Conservation (phyloP, 2,888 invertebrate species). For the Netelia melanura region DNA sequence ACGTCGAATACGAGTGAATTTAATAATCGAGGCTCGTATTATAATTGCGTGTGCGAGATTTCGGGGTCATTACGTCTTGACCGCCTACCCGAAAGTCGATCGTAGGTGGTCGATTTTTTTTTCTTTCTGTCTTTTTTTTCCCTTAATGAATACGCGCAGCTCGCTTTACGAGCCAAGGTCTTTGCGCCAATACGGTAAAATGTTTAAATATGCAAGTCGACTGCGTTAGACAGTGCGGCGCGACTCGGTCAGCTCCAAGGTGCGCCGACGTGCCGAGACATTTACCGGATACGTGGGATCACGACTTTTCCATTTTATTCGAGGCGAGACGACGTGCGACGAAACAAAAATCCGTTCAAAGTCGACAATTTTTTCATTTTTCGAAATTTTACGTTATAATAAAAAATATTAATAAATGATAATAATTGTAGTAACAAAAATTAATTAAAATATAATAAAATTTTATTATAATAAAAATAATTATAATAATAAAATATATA, state of each 20-base stretch:
- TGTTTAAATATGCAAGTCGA: conserved; percentile 20
- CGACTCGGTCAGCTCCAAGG: conserved; percentile 47
- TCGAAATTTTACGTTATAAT: too few relatives aligned
- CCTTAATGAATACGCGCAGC: not conserved
- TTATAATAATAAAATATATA: too few relatives aligned
- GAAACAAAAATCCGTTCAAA: not conserved
- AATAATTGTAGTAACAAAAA: too few relatives aligned
- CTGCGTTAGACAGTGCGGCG: conserved; percentile 54
- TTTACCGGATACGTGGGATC: conserved; percentile 62
- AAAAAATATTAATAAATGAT: too few relatives aligned
- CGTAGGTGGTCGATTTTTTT: conserved; percentile 5
- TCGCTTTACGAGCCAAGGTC: conserved; percentile 39
- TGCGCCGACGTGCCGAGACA: conserved; percentile 42
- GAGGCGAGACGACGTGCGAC: not conserved
- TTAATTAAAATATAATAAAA: too few relatives aligned
- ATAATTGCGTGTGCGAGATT: conserved; percentile 12
- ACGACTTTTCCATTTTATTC: conserved; percentile 1
- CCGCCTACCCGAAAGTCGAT: not conserved
- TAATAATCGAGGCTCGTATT: not conserved
- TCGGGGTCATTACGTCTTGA: conserved; percentile 16
- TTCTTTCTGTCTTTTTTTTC: too few relatives aligned
- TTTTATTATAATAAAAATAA: too few relatives aligned
- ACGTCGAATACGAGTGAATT: not conserved
- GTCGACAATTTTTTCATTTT: not conserved
- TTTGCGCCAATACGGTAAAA: conserved; percentile 41